Percentiles rank a stretch among this genome's conserved stretches.
These are phyloP conservation scores for Lomographa bimaculata DNA, from an alignment of 2,888 invertebrate species.

Conservation along the genomic window DNA sequence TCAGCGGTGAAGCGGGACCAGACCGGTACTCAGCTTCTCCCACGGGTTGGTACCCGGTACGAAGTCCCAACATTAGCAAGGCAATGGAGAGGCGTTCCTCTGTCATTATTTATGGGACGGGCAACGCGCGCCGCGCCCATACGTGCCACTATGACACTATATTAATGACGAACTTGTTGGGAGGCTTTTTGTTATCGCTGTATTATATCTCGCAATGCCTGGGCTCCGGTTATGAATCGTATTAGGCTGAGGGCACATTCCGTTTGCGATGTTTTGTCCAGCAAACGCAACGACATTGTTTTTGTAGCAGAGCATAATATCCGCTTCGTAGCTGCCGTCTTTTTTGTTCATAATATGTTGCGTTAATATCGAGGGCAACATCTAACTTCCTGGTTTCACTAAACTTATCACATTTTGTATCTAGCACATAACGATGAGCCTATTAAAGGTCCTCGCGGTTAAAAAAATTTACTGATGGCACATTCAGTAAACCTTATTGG, in stretches of 20 bases:
- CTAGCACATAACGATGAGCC: too few relatives aligned
- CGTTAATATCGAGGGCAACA: too few relatives aligned
- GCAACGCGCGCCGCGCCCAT: constrained; percentile 62
- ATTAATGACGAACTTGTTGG: constrained; percentile 63
- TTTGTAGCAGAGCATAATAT: constrained; percentile 1
- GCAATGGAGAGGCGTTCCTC: constrained; percentile 57
- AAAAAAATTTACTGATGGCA: too few relatives aligned
- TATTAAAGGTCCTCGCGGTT: too few relatives aligned
- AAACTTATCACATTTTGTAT: too few relatives aligned
- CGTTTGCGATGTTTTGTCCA: constrained; percentile 3
- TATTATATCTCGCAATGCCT: constrained; percentile 43
- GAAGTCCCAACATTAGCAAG: constrained; percentile 45
- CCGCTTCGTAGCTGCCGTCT: too few relatives aligned
- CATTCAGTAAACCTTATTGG: too few relatives aligned
- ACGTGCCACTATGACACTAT: constrained; percentile 65
- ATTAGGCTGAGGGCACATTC: constrained; percentile 26
- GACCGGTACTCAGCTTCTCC: constrained; percentile 32
- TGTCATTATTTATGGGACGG: constrained; percentile 67
- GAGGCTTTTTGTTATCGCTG: constrained; percentile 55
- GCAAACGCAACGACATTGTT: constrained; percentile 17
- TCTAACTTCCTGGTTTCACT: too few relatives aligned
- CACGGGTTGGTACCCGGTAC: background rate
- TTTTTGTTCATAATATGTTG: too few relatives aligned
- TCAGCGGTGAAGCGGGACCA: constrained; percentile 33
- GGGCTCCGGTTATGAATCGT: constrained; percentile 41